These are phyloP conservation scores for Gymnoscopelus microlampas DNA, from an alignment of 2,797 vertebrate genomes.

Conservation along the genomic window DNA sequence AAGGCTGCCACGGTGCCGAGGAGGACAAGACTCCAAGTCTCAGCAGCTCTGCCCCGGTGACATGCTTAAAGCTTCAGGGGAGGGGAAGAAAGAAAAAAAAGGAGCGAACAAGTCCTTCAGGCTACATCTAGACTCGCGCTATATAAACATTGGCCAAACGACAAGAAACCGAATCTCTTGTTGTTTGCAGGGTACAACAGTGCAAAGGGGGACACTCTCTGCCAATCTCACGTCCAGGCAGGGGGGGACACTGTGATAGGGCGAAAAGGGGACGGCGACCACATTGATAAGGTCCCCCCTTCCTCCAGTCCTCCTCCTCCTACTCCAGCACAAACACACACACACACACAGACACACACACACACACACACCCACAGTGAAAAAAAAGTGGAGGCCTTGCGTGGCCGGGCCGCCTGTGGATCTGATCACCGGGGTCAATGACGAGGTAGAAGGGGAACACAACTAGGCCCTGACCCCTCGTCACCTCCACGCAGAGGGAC, in stretches of 20 bases:
- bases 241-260: constrained; percentile 91
- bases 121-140: constrained; percentile 92
- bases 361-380: constrained; percentile 80
- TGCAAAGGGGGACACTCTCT: constrained; percentile 83
- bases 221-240: constrained; percentile 92
- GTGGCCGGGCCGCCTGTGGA: constrained; percentile 87
- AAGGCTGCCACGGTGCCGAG: constrained; percentile 83
- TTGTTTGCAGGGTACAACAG: constrained; percentile 87
- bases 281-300: constrained; percentile 91
- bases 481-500: constrained; percentile 92
- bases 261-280: constrained; percentile 88
- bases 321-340: constrained; percentile 14
- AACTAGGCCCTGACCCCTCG: constrained; percentile 92
- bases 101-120: constrained; percentile 83
- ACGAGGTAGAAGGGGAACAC: constrained; percentile 88
- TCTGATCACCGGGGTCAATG: constrained; percentile 92
- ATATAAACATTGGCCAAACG: constrained; percentile 94
- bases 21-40: constrained; percentile 81
- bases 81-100: constrained; percentile 67
- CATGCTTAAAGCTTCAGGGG: constrained; percentile 83
- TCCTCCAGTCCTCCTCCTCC: background rate
- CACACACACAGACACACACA: constrained; percentile 59
- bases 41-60: constrained; percentile 88
- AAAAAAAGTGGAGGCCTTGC: constrained; percentile 89
- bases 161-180: constrained; percentile 91